phyloP scores from a whole-genome alignment of 2,797 vertebrate genomes.

The Etheostoma perlongum region DNA sequence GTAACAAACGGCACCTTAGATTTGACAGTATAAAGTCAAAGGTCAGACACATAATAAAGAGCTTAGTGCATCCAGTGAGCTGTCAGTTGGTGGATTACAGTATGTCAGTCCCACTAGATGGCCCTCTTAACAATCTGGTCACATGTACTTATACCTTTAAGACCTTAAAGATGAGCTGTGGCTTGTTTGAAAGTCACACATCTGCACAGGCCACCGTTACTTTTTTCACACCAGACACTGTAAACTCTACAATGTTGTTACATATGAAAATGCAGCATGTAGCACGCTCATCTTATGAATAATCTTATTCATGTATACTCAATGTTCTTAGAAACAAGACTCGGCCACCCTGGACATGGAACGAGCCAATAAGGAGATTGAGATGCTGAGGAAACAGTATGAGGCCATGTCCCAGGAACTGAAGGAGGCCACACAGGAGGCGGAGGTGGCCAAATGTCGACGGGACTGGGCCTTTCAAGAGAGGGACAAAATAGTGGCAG shows the following conservation, averaged over 20 bases:
- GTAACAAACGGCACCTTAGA: slow-evolving; percentile 65
- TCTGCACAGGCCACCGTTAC: background rate
- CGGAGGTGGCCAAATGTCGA: slow-evolving; percentile 97
- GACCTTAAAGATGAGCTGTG: background rate
- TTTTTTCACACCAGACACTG: background rate
- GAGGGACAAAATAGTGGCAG: slow-evolving; percentile 98
- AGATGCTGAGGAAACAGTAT: slow-evolving; percentile 96
- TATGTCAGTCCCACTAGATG: slow-evolving; percentile 54
- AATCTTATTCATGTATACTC: background rate
- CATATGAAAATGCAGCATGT: background rate
- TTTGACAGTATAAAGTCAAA: slow-evolving; percentile 36
- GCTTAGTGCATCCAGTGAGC: slow-evolving; percentile 34
- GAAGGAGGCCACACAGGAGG: slow-evolving; percentile 97
- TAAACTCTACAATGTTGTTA: background rate
- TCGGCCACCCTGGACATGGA: slow-evolving; percentile 96
- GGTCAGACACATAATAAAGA: slow-evolving; percentile 40
- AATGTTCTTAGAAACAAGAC: slow-evolving; percentile 92
- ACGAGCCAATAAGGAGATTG: slow-evolving; percentile 96
- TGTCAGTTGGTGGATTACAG: slow-evolving; percentile 54
- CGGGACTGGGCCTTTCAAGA: slow-evolving; percentile 99
- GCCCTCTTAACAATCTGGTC: slow-evolving; percentile 25
- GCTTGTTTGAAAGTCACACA: slow-evolving; percentile 6
- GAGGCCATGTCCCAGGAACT: slow-evolving; percentile 97
- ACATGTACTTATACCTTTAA: slow-evolving; percentile 3
- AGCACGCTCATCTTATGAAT: background rate